Evolutionary conservation across 1,140 invertebrate species (phyloP), one percentile per base, ranked within the genome.

Genomic region (Euwallacea fornicatus): DNA sequence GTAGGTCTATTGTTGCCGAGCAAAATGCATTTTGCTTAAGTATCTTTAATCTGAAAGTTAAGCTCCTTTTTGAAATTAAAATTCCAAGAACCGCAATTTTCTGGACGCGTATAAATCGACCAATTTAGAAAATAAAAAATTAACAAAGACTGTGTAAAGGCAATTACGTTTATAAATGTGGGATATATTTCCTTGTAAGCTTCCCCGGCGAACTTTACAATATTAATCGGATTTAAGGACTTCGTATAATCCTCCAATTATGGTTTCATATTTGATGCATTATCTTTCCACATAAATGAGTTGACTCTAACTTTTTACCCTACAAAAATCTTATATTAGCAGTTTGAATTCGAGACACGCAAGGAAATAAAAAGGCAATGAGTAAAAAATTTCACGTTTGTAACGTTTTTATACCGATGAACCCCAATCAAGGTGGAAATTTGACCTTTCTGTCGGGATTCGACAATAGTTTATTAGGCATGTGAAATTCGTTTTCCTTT

Each of bases 81-180:
- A 67, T 67, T 67, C 65, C 43, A 16, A 16, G 42, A 67, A 33
- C 54, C 55, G 46, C 54, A 67, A 41, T 43, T 43, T 58, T 58
- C 42, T n/a, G 56, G 66, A 68, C 66, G 66, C 50, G 66, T 68
- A 68, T 61, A 68, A 68, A 68, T 68, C 66, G 66, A 33, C 43
- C 58, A 68, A 68, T 68, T 68, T 68, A 53, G 56, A 61, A 68
- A 60, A 68, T 68, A 61, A 68, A 68, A 68, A 68, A 68, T 68
- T 68, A 68, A 61, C 66, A 68, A 67, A 67, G 66, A 61, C 66
- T 61, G 66, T 60, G 66, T 68, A 61, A 60, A 68, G 43, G 66
- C 66, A 68, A 68, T 68, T 68, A 68, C 56, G 66, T 60, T 68
- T 68, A 68, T 68, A 68, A 68, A 68, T 68, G 66, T 33, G 6